These are phyloP conservation scores for Galeopterus variegatus DNA, from an alignment of 2,113 vertebrate genomes.

Conservation along the genomic window DNA sequence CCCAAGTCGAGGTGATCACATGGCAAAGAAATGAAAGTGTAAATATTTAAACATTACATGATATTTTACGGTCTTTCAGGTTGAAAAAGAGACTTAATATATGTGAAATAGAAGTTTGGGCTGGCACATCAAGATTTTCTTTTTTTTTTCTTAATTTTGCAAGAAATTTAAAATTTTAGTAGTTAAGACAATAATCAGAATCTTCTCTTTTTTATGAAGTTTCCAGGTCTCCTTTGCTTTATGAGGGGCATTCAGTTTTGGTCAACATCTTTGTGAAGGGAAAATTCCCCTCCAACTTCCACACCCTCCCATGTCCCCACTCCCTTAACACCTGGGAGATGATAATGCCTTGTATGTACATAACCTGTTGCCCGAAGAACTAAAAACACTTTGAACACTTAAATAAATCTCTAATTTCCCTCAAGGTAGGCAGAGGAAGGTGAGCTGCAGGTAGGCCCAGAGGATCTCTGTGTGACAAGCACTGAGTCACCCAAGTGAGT, in stretches of 20 bases:
- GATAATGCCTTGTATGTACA: not conserved
- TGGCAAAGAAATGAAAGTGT: slow-evolving; percentile 34
- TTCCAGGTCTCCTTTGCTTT: slow-evolving; percentile 39
- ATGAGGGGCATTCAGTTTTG: not conserved
- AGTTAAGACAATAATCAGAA: not conserved
- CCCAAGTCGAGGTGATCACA: slow-evolving; percentile 56
- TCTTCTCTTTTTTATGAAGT: not conserved
- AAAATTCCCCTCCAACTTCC: not conserved
- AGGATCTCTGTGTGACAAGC: not conserved
- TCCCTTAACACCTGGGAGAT: not conserved
- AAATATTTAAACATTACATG: slow-evolving; percentile 65
- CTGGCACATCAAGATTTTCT: not conserved
- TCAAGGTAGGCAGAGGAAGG: not conserved
- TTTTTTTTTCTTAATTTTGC: slow-evolving; percentile 12
- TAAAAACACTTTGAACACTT: not conserved
- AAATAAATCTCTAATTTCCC: not conserved
- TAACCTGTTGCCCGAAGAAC: not conserved
- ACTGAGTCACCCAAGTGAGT: not conserved
- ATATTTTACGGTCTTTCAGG: slow-evolving; percentile 34
- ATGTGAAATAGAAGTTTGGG: slow-evolving; percentile 40
- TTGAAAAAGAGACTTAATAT: not conserved
- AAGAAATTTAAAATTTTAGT: not conserved
- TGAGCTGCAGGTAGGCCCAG: not conserved
- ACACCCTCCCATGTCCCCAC: accelerated
- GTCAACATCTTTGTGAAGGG: slow-evolving; percentile 4